phyloP scores from a whole-genome alignment of 2,113 vertebrate species.

The Planiliza haematocheilus region DNA sequence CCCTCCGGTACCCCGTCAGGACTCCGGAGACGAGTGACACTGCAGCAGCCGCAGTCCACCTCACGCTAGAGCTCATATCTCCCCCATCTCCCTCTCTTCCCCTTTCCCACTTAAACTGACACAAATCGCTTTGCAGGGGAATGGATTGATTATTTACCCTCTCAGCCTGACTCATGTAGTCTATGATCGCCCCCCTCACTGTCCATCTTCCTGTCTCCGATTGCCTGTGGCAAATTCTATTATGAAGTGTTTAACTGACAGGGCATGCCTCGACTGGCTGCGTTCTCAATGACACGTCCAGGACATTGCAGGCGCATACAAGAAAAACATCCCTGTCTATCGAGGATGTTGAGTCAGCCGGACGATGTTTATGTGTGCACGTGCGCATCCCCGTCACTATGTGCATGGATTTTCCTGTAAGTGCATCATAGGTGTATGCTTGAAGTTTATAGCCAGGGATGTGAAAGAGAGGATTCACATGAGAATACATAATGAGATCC shows the following conservation, averaged over 20 bases:
- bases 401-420: conserved; percentile 10
- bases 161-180: conserved; percentile 14
- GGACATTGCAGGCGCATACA: conserved; percentile 36
- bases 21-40: conserved; percentile 50
- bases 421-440: conserved; percentile 1
- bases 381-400: neutral
- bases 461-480: conserved; percentile 13
- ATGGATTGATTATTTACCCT: conserved; percentile 55
- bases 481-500: conserved; percentile 26
- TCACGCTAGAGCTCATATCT: conserved; percentile 23
- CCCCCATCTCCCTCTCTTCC: conserved; percentile 6
- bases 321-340: conserved; percentile 2
- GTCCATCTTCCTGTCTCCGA: conserved; percentile 32
- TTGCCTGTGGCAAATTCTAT: conserved; percentile 29
- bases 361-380: conserved; percentile 5
- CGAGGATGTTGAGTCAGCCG: conserved; percentile 37
- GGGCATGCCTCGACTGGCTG: conserved; percentile 37
- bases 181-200: conserved; percentile 12
- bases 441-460: conserved; percentile 27
- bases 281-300: conserved; percentile 49
- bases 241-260: conserved; percentile 49
- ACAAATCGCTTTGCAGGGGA: conserved; percentile 46
- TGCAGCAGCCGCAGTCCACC: conserved; percentile 59
- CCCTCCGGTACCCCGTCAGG: conserved; percentile 28
- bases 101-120: conserved; percentile 42